Base-by-base conservation (phyloP, 2,888 invertebrate species). In the Cheiracanthium punctorium region DNA sequence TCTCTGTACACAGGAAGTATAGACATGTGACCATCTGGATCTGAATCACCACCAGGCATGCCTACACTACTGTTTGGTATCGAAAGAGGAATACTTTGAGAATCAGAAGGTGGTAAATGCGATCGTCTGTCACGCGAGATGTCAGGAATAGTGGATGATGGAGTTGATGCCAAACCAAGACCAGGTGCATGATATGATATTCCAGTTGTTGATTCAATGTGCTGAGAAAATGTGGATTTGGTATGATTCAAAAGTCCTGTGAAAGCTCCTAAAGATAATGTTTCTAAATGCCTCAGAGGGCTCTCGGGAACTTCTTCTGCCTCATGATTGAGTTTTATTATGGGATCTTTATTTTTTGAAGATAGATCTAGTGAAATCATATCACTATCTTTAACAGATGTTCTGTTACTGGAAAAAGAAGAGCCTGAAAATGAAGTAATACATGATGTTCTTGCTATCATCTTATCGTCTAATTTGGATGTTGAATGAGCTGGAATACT, bases 271-370 rank as follows among this genome's bases (percentile, higher is more conserved):
- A 95, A 95, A 69, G 96, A 96, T 90, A 96, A 93, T 91, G 94
- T 95, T 93, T 96, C 96, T 90, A 96, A 93, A 90, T 95, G 94
- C 90, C 95, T 94, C 88, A 96, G 92, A 77, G 96, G 95, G 91
- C 95, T 95, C 90, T 94, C 90, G 30, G 88, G 93, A 65, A 87
- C 80, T 52, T 81, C 81, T 32, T 80, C 80, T 0, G 74, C 41
- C 43, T 87, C 79, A 24, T 79, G 80, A 67, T 77, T 87, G 52
- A 30, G 81, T 52, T 87, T 81, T 10, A 86, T 76, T 14, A 76
- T 32, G 8, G 80, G 77, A 48, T 87, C 81, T 32, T 80, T 80
- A 10, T 81, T 75, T 58, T 87, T 87, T n/a, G 80, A 41, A 28
- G 87, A 77, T 29, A 87, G 33, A 73, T 87, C 87, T 28, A 87